Evolutionary conservation across 64 coral and sea anemone genomes (phyloP).

Genomic region (Acropora yongei): DNA sequence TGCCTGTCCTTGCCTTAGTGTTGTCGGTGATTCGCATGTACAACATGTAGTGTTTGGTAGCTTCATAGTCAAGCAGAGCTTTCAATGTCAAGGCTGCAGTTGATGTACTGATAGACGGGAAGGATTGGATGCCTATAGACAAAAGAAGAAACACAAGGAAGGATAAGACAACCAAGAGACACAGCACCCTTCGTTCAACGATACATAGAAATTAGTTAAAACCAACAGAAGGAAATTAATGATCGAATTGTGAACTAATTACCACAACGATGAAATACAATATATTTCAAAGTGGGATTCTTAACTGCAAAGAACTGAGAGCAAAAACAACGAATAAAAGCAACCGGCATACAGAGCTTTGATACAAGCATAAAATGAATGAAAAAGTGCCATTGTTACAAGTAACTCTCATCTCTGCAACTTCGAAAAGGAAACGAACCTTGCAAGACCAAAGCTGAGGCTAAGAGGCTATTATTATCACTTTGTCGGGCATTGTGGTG

Average conservation of each 20-base stretch:
- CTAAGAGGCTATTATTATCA: neutral
- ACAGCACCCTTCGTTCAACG: no score
- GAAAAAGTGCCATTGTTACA: neutral
- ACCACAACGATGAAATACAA: no score
- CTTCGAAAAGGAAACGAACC: neutral
- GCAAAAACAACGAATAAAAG: no score
- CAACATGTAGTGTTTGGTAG: constrained; percentile 67
- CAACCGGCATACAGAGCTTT: no score
- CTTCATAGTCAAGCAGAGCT: constrained; percentile 67
- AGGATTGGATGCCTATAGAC: constrained; percentile 27
- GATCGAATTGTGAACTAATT: no score
- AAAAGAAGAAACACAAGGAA: neutral
- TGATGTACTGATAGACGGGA: constrained; percentile 52
- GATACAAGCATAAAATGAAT: no score
- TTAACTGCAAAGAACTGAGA: no score
- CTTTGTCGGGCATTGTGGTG: no score
- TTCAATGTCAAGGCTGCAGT: constrained; percentile 72
- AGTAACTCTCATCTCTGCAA: neutral
- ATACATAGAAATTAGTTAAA: no score
- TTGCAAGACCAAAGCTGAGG: neutral
- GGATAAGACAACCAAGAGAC: no score
- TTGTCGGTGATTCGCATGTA: constrained; percentile 74
- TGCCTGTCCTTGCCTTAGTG: constrained; percentile 37
- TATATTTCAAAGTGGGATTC: no score
- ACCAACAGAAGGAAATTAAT: no score